These are phyloP conservation scores for Brachyistius frenatus DNA, from an alignment of 2,113 vertebrate genomes.

Conservation along the genomic window DNA sequence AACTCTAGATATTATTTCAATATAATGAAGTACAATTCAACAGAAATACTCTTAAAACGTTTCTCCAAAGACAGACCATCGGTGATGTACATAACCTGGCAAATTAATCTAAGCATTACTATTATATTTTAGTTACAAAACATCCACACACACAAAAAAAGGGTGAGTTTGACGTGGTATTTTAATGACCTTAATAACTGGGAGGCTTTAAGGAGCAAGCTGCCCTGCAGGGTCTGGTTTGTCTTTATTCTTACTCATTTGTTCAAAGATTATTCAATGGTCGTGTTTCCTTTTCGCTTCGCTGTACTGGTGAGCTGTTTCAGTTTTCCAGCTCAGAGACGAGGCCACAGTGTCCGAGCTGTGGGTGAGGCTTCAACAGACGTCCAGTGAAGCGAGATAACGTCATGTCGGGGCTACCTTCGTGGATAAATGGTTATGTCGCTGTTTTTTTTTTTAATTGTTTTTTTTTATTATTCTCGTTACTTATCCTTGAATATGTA, in stretches of 20 bases:
- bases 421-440: not conserved
- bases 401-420: not conserved
- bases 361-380: slow-evolving; percentile 33
- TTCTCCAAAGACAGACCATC: too few species aligned
- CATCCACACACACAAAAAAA: not conserved
- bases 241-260: too few species aligned
- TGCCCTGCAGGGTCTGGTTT: not conserved
- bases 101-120: not conserved
- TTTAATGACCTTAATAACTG: not conserved
- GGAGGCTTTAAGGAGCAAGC: not conserved
- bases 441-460: not conserved
- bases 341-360: slow-evolving; percentile 4
- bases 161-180: not conserved
- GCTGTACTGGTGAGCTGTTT: accelerated
- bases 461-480: not conserved
- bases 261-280: too few species aligned
- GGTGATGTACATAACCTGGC: not conserved
- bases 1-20: too few species aligned
- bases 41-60: too few species aligned
- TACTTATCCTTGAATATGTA: not conserved
- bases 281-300: not conserved
- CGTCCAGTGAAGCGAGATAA: not conserved
- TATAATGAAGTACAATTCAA: too few species aligned
- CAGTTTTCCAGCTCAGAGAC: not conserved
- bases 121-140: too few species aligned